Evolutionary conservation across 2,797 vertebrate genomes (phyloP).

Genomic region (Rhyacichthys aspro): DNA sequence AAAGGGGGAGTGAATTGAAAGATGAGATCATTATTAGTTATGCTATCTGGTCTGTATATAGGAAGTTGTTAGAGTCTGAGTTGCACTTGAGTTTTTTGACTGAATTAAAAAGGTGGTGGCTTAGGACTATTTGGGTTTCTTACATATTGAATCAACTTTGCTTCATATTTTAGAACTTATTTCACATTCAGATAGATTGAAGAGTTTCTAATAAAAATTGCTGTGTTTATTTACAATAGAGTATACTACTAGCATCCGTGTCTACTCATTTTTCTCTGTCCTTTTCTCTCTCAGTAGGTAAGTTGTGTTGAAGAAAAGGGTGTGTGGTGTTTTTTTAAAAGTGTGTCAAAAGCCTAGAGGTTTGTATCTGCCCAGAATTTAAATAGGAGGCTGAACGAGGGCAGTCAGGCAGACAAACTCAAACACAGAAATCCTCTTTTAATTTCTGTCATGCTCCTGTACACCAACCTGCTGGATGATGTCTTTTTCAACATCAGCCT

Average conservation of each 20-base stretch:
- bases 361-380: slow-evolving; percentile 92
- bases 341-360: slow-evolving; percentile 90
- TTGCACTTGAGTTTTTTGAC: slow-evolving; percentile 37
- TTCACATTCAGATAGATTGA: too few relatives aligned
- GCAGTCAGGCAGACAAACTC: slow-evolving; percentile 84
- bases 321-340: slow-evolving; percentile 90
- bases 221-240: too few relatives aligned
- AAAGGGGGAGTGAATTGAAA: slow-evolving; percentile 42
- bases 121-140: background rate
- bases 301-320: slow-evolving; percentile 69
- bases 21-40: slow-evolving; percentile 76
- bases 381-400: slow-evolving; percentile 86
- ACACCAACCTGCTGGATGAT: slow-evolving; percentile 73
- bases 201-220: too few relatives aligned
- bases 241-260: too few relatives aligned
- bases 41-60: slow-evolving; percentile 21
- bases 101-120: slow-evolving; percentile 7
- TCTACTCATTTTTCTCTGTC: too few relatives aligned
- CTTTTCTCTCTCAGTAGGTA: too few relatives aligned
- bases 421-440: slow-evolving; percentile 87
- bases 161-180: too few relatives aligned
- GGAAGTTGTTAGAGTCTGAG: slow-evolving; percentile 32
- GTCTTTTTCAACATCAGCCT: slow-evolving; percentile 84
- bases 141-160: too few relatives aligned
- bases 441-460: slow-evolving; percentile 86